Conservation (phyloP, 2,888 invertebrate genomes). For the Acanthopleura granulata region DNA sequence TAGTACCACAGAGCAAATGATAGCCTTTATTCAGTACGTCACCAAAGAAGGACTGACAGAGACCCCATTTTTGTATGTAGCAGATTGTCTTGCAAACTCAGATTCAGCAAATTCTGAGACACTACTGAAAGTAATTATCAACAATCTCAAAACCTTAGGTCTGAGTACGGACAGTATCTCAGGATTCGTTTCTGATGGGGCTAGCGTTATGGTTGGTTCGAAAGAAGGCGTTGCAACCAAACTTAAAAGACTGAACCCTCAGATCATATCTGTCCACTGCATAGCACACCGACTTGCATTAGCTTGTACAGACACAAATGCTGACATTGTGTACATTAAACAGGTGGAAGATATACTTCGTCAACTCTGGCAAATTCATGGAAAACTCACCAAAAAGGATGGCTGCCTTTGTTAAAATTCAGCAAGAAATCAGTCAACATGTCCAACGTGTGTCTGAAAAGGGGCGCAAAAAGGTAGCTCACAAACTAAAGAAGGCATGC, state of each 20-base stretch:
- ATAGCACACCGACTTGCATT: conserved; percentile 30
- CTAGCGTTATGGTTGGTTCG: conserved; percentile 28
- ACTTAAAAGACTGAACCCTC: conserved; percentile 27
- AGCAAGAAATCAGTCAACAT: conserved; percentile 26
- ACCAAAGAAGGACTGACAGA: background rate
- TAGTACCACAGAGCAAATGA: background rate
- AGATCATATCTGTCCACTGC: conserved; percentile 29
- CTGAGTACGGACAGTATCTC: conserved; percentile 22
- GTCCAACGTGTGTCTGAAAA: conserved; percentile 16
- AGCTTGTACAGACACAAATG: conserved; percentile 30
- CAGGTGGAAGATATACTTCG: conserved; percentile 27
- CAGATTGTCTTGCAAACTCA: conserved; percentile 5
- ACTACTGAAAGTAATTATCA: conserved; percentile 25
- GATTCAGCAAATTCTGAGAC: conserved; percentile 23
- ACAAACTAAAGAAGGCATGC: conserved; percentile 33
- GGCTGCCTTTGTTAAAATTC: conserved; percentile 33
- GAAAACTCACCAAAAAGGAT: conserved; percentile 37
- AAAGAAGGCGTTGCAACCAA: conserved; percentile 27
- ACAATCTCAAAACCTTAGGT: conserved; percentile 21
- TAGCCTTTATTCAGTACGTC: background rate
- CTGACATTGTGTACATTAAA: conserved; percentile 29
- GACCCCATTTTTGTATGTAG: background rate
- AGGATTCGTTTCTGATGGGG: conserved; percentile 31
- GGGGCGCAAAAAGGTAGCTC: conserved; percentile 23
- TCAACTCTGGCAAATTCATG: conserved; percentile 34